phyloP scores from a whole-genome alignment of 2,888 invertebrate genomes.

The Dynastes maya region DNA sequence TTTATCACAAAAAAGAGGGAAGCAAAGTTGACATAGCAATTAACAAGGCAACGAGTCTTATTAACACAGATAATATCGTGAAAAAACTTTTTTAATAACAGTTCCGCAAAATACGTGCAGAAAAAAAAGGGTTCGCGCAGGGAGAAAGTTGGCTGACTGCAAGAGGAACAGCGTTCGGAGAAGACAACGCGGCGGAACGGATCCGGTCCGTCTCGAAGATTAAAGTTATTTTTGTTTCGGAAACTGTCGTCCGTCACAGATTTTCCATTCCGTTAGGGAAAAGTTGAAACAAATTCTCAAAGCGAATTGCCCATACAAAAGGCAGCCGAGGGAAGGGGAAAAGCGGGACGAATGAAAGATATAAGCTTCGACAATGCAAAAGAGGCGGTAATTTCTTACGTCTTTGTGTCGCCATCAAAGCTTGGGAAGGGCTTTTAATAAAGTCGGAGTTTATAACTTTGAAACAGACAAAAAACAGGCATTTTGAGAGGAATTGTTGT shows the following conservation, averaged over 20 bases:
- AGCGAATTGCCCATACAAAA: conserved; percentile 28
- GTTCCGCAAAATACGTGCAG: background rate
- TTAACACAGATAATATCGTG: conserved; percentile 31
- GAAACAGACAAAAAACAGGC: background rate
- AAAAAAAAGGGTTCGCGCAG: background rate
- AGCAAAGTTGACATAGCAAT: conserved; percentile 25
- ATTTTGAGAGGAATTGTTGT: background rate
- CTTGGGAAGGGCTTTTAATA: conserved; percentile 8
- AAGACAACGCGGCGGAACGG: background rate
- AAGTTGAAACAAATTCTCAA: conserved; percentile 47
- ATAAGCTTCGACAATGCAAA: background rate
- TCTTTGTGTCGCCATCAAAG: background rate
- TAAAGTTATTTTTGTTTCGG: conserved; percentile 48
- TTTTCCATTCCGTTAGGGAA: conserved; percentile 40
- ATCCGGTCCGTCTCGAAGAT: conserved; percentile 40
- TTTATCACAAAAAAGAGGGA: background rate
- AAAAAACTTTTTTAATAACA: conserved; percentile 43
- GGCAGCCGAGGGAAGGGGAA: conserved; percentile 1
- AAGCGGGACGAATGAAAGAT: background rate
- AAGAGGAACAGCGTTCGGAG: conserved; percentile 1
- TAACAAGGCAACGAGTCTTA: conserved; percentile 33
- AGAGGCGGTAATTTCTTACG: conserved; percentile 19
- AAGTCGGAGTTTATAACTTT: conserved; percentile 19
- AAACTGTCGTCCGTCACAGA: conserved; percentile 47
- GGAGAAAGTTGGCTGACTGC: background rate